Base-by-base conservation (phyloP, 1,140 invertebrate genomes). In the Drosophila melanica region DNA sequence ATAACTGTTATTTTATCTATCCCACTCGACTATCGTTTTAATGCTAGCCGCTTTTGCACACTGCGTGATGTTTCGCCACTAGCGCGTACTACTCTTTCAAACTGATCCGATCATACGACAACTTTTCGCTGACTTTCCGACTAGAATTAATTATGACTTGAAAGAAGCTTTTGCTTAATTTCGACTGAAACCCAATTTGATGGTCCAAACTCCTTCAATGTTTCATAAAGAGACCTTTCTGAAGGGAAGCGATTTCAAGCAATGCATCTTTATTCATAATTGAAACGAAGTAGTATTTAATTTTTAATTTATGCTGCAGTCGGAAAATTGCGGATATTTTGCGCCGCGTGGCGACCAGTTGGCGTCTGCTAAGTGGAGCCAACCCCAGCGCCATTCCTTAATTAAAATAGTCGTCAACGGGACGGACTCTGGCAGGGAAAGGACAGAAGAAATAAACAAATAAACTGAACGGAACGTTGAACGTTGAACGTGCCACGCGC, bases 401-500 rank as follows among this genome's bases (percentile, higher is more conserved):
- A 85, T 85, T 85, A 80, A 85, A 85, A 85, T 69, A 48, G 50
- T 44, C 51, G 47, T 42, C 54, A 48, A 18, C 33, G 3, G 12
- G 41, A 47, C 41, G 39, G n/a, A 27, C 14, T 58, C 12, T 8
- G 12, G 23, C 12, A 14, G 23, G 5, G 2, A 35, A 33, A 44
- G 39, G 18, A 27, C 39, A 8, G 18, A 33, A 23, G n/a, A 45
- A 6, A 30, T 10, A 35, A 51, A 53, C 18, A 47, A 39, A 64
- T 42, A 33, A 50, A 66, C 47, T 41, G 14, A 39, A 35, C 33
- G 41, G 55, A 64, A 42, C 72, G 51, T 14, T 48, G 54, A 64
- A 42, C 72, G 51, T 14, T 48, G 41, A 65, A 74, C 71, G 60
- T 82, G 79, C 42, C 23, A 70, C 58, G 79, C 71, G 57, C 59